Evolutionary conservation across 2,113 vertebrate genomes (phyloP).

Genomic region (Aptenodytes forsteri): DNA sequence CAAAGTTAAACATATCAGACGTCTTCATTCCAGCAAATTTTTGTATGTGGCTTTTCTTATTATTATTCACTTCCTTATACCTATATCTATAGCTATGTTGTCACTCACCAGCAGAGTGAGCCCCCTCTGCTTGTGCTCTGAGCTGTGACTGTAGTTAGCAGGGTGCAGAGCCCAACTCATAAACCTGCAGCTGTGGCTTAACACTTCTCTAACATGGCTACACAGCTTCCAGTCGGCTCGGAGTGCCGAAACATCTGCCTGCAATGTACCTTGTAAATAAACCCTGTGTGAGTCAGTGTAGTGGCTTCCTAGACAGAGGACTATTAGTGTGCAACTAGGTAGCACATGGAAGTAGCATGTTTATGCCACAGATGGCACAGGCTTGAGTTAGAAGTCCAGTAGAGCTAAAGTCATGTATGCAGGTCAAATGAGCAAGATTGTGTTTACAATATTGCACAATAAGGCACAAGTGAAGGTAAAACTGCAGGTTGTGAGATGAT

Average conservation of each 20-base stretch:
- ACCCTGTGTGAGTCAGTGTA: background rate
- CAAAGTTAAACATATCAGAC: background rate
- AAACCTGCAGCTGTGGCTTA: slow-evolving; percentile 19
- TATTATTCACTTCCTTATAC: background rate
- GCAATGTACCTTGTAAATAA: background rate
- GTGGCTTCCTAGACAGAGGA: background rate
- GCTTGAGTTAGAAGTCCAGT: background rate
- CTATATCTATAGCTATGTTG: background rate
- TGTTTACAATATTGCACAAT: background rate
- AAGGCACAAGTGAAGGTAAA: background rate
- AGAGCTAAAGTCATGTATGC: background rate
- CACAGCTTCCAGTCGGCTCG: background rate
- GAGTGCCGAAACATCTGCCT: background rate
- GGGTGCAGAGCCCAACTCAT: background rate
- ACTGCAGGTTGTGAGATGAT: background rate
- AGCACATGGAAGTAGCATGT: background rate
- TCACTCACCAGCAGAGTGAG: background rate
- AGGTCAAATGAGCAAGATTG: background rate
- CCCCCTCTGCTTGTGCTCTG: background rate
- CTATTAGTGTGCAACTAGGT: background rate
- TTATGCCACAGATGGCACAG: background rate
- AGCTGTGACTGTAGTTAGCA: background rate
- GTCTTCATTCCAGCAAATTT: background rate
- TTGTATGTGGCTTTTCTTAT: background rate
- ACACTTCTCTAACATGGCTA: background rate